A percentile compares a stretch with the other conserved stretches of the same genome.
phyloP scores from a whole-genome alignment of 1,140 invertebrate genomes.

The Polypedilum vanderplanki region DNA sequence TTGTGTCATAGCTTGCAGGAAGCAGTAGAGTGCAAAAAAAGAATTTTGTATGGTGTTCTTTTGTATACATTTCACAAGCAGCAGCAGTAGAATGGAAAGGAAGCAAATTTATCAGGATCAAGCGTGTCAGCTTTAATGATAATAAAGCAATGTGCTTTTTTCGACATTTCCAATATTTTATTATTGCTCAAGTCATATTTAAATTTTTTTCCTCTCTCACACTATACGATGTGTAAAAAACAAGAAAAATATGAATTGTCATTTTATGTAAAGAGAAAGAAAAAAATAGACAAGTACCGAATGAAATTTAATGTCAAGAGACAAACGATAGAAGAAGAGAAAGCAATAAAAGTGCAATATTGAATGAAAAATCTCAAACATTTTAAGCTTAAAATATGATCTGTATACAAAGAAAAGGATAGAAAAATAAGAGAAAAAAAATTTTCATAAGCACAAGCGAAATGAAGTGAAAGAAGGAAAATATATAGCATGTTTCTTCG shows the following conservation, averaged over 20 bases:
- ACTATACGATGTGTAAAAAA: background rate
- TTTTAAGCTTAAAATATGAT: background rate
- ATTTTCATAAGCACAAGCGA: too few species aligned
- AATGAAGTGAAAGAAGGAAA: too few species aligned
- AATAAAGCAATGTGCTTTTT: slow-evolving; percentile 14
- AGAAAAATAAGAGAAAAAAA: background rate
- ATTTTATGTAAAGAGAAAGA: background rate
- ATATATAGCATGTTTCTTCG: too few species aligned
- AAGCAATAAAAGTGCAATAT: slow-evolving; percentile 6
- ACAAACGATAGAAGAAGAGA: background rate
- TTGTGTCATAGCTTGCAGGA: slow-evolving; percentile 1
- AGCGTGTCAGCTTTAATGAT: slow-evolving; percentile 6
- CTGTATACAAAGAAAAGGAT: background rate
- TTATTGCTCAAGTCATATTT: background rate
- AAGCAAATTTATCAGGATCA: slow-evolving; percentile 9
- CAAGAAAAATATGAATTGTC: too few species aligned
- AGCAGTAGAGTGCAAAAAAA: background rate
- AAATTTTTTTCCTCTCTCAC: background rate
- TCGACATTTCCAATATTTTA: slow-evolving; percentile 19
- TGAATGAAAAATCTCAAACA: background rate
- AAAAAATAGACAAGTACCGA: slow-evolving; percentile 13
- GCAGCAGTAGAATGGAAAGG: background rate
- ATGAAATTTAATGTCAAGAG: background rate
- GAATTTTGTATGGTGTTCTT: too few species aligned
- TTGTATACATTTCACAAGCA: background rate